A percentile compares a stretch with the other conserved stretches of the same genome.
phyloP scores from a whole-genome alignment of 1,140 invertebrate species.

The Drosophila subobscura region DNA sequence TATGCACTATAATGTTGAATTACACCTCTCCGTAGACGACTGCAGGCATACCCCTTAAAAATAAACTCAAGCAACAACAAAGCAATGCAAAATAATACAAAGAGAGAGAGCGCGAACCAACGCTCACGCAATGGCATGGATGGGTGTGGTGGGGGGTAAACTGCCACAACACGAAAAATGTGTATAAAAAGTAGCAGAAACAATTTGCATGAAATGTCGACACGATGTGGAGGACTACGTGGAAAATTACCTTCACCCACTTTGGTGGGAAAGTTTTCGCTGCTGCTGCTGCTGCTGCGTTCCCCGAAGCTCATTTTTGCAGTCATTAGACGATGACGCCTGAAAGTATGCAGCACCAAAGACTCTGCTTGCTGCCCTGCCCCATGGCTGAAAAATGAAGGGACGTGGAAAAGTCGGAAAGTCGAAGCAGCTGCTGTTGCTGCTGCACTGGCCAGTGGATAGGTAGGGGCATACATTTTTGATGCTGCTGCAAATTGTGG shows the following conservation, averaged over 20 bases:
- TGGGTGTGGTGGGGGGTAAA: no score
- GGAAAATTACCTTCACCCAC: conserved; percentile 73
- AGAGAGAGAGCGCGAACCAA: background rate
- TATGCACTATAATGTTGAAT: conserved; percentile 31
- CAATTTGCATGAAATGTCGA: conserved; percentile 69
- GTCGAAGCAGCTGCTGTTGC: conserved; percentile 42
- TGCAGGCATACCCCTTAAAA: conserved; percentile 33
- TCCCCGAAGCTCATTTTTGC: conserved; percentile 69
- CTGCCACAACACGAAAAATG: conserved; percentile 1
- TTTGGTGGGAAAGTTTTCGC: conserved; percentile 56
- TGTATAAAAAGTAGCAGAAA: conserved; percentile 36
- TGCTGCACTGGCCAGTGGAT: conserved; percentile 25
- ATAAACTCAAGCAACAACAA: conserved; percentile 1
- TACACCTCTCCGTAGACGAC: conserved; percentile 18
- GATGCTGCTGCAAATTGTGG: conserved; percentile 49
- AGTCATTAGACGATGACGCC: conserved; percentile 66
- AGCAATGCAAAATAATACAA: conserved; percentile 8
- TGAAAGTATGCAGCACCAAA: conserved; percentile 53
- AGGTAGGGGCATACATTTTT: conserved; percentile 42
- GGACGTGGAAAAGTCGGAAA: conserved; percentile 26
- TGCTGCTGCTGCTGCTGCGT: conserved; percentile 10
- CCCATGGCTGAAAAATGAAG: conserved; percentile 33
- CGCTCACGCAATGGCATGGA: no score
- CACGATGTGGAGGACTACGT: conserved; percentile 46
- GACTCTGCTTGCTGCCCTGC: conserved; percentile 2